Conservation (phyloP, 2,888 invertebrate genomes). For the Eilema sororculum region DNA sequence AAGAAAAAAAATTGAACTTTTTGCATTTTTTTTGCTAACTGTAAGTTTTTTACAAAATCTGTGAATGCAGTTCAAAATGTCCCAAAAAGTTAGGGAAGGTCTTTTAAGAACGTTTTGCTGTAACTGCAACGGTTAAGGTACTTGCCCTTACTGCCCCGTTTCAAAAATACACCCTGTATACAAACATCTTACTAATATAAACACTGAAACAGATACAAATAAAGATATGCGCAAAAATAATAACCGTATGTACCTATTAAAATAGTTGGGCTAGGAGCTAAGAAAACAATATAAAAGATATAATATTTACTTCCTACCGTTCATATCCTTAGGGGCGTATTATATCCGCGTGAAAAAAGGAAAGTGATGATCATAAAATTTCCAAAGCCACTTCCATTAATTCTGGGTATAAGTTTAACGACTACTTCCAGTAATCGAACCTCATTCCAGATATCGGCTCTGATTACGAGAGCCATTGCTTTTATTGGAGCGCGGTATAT, state of each 20-base stretch:
- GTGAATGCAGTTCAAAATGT: too few relatives aligned
- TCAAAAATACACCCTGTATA: too few relatives aligned
- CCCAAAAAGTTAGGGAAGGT: too few relatives aligned
- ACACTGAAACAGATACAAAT: not conserved
- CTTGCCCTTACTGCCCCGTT: too few relatives aligned
- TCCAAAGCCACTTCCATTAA: slow-evolving; percentile 37
- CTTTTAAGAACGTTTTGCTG: too few relatives aligned
- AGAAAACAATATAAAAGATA: not conserved
- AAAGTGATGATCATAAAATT: slow-evolving; percentile 48
- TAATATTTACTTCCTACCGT: not conserved
- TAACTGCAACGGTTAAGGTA: too few relatives aligned
- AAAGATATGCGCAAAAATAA: not conserved
- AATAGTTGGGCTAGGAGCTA: not conserved
- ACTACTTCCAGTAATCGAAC: slow-evolving; percentile 64
- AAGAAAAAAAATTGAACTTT: too few relatives aligned
- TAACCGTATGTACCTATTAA: not conserved
- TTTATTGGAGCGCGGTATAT: slow-evolving; percentile 38
- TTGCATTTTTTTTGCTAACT: too few relatives aligned
- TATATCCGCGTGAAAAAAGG: slow-evolving; percentile 32
- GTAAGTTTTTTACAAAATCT: too few relatives aligned
- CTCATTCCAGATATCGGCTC: slow-evolving; percentile 62
- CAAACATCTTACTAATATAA: too few relatives aligned
- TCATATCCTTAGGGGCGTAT: not conserved
- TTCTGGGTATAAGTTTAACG: slow-evolving; percentile 50
- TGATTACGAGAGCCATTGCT: slow-evolving; percentile 57